Conservation (phyloP, 2,113 vertebrate species). For the Copsychus sechellarum region DNA sequence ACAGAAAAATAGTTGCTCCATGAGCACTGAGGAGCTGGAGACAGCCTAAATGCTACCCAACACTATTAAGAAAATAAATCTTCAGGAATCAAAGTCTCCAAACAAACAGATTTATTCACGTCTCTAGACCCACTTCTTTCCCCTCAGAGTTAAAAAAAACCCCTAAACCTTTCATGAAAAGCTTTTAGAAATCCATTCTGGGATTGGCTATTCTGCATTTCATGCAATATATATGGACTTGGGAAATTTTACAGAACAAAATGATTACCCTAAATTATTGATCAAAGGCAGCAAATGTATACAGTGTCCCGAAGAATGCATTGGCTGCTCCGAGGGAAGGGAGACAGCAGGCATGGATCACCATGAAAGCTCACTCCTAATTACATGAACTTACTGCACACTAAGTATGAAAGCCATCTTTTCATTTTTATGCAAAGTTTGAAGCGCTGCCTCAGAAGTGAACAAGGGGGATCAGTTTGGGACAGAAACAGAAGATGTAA, state of each 20-base stretch:
- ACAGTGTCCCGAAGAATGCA: not conserved
- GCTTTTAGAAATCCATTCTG: not conserved
- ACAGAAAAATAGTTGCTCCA: not conserved
- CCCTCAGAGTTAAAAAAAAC: not conserved
- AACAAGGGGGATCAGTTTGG: not conserved
- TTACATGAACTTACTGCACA: not conserved
- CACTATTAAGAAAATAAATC: slow-evolving; percentile 16
- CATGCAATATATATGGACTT: not conserved
- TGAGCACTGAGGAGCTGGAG: not conserved
- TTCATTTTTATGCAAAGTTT: not conserved
- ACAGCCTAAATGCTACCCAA: not conserved
- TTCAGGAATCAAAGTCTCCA: not conserved
- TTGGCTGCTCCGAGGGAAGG: not conserved
- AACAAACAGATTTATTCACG: not conserved
- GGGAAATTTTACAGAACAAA: slow-evolving; percentile 20
- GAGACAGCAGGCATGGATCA: not conserved
- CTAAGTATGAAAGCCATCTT: not conserved
- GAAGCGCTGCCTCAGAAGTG: not conserved
- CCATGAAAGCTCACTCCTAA: not conserved
- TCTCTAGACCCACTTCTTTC: not conserved
- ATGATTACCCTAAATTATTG: slow-evolving; percentile 36
- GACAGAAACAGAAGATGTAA: not conserved
- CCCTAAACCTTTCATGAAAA: not conserved
- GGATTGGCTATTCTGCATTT: slow-evolving; percentile 12
- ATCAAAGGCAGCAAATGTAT: slow-evolving; percentile 14